Percentiles rank a stretch among this genome's conserved stretches.
phyloP scores from a whole-genome alignment of 2,797 vertebrate genomes.

The Eulemur mongoz region DNA sequence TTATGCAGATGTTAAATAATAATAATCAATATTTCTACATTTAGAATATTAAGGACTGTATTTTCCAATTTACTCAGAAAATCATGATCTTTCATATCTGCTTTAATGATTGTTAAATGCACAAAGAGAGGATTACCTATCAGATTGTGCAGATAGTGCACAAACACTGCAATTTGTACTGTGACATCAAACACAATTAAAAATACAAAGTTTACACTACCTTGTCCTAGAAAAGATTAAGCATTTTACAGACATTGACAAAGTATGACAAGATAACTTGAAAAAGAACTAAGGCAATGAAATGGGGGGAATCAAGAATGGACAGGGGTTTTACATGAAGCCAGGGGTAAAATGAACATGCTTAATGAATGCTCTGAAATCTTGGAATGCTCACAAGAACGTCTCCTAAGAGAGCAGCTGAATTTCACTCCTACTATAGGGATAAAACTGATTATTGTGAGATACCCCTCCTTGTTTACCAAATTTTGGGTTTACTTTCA shows the following conservation, averaged over 20 bases:
- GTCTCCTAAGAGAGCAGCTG: background rate
- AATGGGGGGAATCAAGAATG: background rate
- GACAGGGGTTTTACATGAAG: background rate
- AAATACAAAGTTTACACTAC: background rate
- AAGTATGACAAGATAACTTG: background rate
- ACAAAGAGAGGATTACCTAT: background rate
- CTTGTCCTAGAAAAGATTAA: background rate
- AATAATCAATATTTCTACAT: background rate
- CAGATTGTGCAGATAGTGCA: background rate
- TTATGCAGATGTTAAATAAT: background rate
- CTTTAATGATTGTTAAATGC: background rate
- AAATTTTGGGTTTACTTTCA: background rate
- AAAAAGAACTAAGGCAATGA: background rate
- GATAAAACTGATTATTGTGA: background rate
- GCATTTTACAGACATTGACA: background rate
- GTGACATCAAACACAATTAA: background rate
- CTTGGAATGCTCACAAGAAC: background rate
- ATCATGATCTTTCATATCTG: background rate
- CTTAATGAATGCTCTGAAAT: background rate
- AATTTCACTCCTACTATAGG: background rate
- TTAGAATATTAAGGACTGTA: background rate
- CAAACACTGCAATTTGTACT: rapidly evolving
- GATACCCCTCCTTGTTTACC: background rate
- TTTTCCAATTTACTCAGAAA: background rate
- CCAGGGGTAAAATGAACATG: background rate